Evolutionary conservation across 2,797 vertebrate genomes (phyloP).

Genomic region (Buceros bicornis): DNA sequence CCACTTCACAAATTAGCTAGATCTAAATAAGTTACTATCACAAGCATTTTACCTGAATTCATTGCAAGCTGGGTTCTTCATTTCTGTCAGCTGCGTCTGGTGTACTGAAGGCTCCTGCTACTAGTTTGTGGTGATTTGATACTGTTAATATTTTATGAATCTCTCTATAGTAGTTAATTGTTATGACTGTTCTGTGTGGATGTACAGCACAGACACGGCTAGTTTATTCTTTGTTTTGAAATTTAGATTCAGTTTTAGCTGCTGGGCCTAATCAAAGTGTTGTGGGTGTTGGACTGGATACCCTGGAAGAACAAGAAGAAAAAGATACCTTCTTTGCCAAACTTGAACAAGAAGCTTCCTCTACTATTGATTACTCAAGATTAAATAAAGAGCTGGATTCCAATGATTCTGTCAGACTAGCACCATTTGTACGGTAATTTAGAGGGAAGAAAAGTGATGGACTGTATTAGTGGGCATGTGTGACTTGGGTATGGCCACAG

Average conservation of each 20-base stretch:
- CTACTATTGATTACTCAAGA: constrained; percentile 87
- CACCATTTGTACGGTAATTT: constrained; percentile 76
- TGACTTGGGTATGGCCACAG: background rate
- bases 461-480: background rate
- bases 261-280: constrained; percentile 73
- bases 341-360: constrained; percentile 85
- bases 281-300: constrained; percentile 83
- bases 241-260: constrained; percentile 76
- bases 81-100: background rate
- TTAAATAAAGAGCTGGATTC: constrained; percentile 90
- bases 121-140: background rate
- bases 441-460: background rate
- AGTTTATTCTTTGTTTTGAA: background rate
- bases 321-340: constrained; percentile 89
- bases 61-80: background rate
- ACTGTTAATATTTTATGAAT: background rate
- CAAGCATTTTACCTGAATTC: background rate
- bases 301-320: constrained; percentile 90
- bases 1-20: background rate
- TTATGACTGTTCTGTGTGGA: background rate
- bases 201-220: background rate
- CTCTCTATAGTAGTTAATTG: background rate
- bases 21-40: background rate
- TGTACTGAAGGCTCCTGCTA: background rate
- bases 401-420: constrained; percentile 74